phyloP scores from a whole-genome alignment of 2,797 vertebrate species.

The Pogoniulus pusillus region DNA sequence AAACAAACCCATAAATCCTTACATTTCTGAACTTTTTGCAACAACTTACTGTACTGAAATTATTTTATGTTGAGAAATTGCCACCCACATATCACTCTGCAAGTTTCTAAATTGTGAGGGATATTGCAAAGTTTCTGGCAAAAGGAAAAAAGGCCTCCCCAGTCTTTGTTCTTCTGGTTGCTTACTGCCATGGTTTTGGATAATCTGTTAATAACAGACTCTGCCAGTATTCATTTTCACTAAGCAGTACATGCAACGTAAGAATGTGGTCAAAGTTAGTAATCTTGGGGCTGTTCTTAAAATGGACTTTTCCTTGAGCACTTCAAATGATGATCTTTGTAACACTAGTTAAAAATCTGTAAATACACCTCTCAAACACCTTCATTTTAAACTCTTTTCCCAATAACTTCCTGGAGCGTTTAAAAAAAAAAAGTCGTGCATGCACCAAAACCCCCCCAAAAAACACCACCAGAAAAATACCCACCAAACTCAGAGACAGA shows the following conservation, averaged over 20 bases:
- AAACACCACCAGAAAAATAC: background rate
- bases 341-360: background rate
- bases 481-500: background rate
- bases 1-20: background rate
- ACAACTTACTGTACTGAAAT: background rate
- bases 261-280: background rate
- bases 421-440: background rate
- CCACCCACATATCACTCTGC: accelerated
- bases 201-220: background rate
- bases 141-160: background rate
- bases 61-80: background rate
- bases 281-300: background rate
- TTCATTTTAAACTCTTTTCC: background rate
- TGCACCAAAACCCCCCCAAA: no score
- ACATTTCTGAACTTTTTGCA: background rate
- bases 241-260: background rate
- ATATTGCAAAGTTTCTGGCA: background rate
- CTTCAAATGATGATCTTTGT: background rate
- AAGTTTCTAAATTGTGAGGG: background rate
- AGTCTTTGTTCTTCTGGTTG: background rate
- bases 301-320: background rate
- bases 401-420: background rate
- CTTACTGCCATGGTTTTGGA: background rate
- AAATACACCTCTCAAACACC: background rate
- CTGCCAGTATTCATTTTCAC: background rate